These are phyloP conservation scores for Alsophila aescularia DNA, from an alignment of 2,888 invertebrate species.

Conservation along the genomic window DNA sequence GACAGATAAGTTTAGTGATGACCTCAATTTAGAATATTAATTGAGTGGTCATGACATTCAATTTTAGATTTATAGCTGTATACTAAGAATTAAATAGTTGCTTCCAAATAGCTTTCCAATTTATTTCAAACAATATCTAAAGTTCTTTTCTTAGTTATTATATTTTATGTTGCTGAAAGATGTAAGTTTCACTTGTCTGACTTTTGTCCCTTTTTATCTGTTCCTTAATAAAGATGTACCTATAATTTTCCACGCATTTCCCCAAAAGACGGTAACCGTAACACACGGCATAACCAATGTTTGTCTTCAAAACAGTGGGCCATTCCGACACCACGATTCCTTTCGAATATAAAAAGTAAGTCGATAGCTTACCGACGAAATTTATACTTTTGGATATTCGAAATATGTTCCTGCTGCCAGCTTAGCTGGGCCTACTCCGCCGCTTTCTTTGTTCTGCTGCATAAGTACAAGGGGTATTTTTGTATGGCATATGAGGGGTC, in stretches of 20 bases:
- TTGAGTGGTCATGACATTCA: background rate
- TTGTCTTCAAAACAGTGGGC: conserved; percentile 80
- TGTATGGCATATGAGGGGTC: conserved; percentile 50
- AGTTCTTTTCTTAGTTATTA: too few relatives aligned
- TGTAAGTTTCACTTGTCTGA: too few relatives aligned
- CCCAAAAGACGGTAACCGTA: conserved; percentile 26
- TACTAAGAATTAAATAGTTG: background rate
- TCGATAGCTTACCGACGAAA: conserved; percentile 82
- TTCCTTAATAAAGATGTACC: background rate
- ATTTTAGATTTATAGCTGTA: background rate
- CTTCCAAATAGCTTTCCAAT: too few relatives aligned
- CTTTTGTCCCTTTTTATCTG: too few relatives aligned
- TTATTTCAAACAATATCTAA: too few relatives aligned
- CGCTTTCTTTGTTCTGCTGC: conserved; percentile 1
- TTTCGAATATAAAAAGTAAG: conserved; percentile 82
- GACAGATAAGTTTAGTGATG: background rate
- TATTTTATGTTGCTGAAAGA: too few relatives aligned
- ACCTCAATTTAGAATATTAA: background rate
- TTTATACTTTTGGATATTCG: conserved; percentile 84
- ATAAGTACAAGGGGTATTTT: conserved; percentile 24
- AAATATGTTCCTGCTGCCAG: conserved; percentile 73
- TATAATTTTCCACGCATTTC: conserved; percentile 8
- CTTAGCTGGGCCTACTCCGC: conserved; percentile 43
- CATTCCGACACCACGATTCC: conserved; percentile 75
- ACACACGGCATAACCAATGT: conserved; percentile 60